Evolutionary conservation across 1,140 invertebrate genomes (phyloP), one percentile per base, ranked within the genome.

Genomic region (Hormaphis cornu): DNA sequence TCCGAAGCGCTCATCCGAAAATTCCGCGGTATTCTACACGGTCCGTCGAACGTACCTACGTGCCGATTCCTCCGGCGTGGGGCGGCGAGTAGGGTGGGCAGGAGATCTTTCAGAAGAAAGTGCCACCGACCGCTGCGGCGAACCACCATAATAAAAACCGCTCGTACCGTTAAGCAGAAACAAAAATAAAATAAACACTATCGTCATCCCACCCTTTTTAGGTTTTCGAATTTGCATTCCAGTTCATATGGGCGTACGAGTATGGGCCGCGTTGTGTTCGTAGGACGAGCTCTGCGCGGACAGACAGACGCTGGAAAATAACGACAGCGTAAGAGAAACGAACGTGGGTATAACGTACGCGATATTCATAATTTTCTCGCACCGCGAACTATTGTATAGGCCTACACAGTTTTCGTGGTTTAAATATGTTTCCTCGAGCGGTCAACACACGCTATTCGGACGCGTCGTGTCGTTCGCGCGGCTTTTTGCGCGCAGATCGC

Each of bases 231-330:
- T 61, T 61, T 61, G 46, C 58, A 61, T 61, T 61, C 58, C 58
- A 61, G 58, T 61, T 9, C 22, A n/a, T 44, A 61, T 61, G 58
- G 58, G 58, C 58, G 58, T 61, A 46, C 58, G 58, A 44, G 46
- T 44, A 61, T 61, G 58, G 58, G 58, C 33, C 46, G 58, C 46
- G n/a, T n/a, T n/a, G n/a, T n/a, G n/a, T 61, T 61, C 58, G 58
- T 61, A 61, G 58, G 58, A 42, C 26, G 58, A 7, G 7, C 16
- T n/a, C 14, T 10, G 22, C 22, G 22, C 10, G 46, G 10, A 3
- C 46, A 12, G 22, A 54, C 9, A 54, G 1, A 18, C 14, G 26
- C 6, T 18, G 40, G 16, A 44, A 40, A 61, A 30, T n/a, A 26
- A 61, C 40, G 20, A 54, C n/a, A 7, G 30, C 30, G 9, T 33